Conservation (phyloP, 2,888 invertebrate genomes). For the Arge pagana region DNA sequence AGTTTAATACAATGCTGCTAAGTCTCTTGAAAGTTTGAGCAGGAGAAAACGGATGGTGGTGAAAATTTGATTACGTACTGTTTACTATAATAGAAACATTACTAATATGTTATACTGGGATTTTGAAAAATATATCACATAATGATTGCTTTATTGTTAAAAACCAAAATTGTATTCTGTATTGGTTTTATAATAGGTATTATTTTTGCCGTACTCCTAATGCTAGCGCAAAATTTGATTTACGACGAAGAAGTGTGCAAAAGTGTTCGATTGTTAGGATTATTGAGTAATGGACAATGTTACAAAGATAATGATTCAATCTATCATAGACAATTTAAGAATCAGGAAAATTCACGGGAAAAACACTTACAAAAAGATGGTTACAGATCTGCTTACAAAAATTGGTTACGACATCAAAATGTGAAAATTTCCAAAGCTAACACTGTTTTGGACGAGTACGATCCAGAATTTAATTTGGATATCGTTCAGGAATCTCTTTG, state of each 20-base stretch:
- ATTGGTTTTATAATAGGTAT: conserved; percentile 45
- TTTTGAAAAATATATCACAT: conserved; percentile 18
- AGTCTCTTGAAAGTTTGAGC: too few species aligned
- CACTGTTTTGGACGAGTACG: conserved; percentile 44
- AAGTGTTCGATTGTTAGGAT: conserved; percentile 17
- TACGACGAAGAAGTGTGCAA: conserved; percentile 23
- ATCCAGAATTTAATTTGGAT: conserved; percentile 22
- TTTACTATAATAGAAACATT: too few species aligned
- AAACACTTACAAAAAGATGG: not conserved
- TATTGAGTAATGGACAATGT: conserved; percentile 11
- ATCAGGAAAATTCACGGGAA: not conserved
- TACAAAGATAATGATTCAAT: not conserved
- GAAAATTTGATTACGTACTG: too few species aligned
- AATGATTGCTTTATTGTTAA: conserved; percentile 34
- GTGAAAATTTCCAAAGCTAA: conserved; percentile 30
- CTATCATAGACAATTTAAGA: too few species aligned
- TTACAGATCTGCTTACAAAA: conserved; percentile 31
- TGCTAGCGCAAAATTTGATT: conserved; percentile 26
- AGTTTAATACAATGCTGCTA: too few species aligned
- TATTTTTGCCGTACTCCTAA: conserved; percentile 31
- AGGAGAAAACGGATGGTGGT: too few species aligned
- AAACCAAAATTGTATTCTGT: conserved; percentile 35
- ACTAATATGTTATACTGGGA: too few species aligned
- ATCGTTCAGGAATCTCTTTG: conserved; percentile 43
- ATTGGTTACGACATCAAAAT: conserved; percentile 41